Conservation (phyloP, 1,140 invertebrate species). For the Penaeus indicus region DNA sequence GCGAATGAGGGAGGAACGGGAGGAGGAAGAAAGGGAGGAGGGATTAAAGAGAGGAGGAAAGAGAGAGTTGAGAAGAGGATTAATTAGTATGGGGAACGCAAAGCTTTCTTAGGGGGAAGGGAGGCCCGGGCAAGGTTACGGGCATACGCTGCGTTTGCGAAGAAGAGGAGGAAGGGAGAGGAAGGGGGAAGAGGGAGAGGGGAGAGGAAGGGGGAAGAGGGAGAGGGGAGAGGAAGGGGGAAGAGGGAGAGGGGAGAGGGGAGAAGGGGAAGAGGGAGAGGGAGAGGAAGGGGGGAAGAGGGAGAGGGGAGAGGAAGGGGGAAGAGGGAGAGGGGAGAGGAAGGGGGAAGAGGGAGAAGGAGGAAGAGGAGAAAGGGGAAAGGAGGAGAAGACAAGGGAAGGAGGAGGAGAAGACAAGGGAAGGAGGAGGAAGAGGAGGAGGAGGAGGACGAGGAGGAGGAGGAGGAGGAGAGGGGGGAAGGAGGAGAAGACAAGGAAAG, state of each 20-base stretch:
- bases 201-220: constrained; percentile 13
- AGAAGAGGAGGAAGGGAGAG: constrained; percentile 34
- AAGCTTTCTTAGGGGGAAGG: neutral
- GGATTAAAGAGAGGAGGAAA: neutral
- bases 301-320: neutral
- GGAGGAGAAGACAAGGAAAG: neutral
- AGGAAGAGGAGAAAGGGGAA: neutral
- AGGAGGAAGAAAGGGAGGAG: neutral
- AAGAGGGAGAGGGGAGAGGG: neutral
- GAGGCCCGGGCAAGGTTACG: constrained; percentile 1
- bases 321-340: too few species aligned
- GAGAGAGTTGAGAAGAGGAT: neutral
- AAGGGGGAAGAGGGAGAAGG: neutral
- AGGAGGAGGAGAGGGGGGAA: neutral
- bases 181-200: constrained; percentile 33
- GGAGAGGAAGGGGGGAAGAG: neutral
- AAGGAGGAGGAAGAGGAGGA: neutral
- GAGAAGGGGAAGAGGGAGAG: neutral
- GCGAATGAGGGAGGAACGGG: neutral
- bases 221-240: neutral
- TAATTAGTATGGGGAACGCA: too few species aligned
- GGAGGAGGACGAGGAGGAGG: neutral
- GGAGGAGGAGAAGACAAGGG: neutral
- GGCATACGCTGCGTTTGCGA: neutral
- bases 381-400: neutral